Base-by-base conservation (phyloP, 2,797 vertebrate species). In the Acanthiza pusilla region DNA sequence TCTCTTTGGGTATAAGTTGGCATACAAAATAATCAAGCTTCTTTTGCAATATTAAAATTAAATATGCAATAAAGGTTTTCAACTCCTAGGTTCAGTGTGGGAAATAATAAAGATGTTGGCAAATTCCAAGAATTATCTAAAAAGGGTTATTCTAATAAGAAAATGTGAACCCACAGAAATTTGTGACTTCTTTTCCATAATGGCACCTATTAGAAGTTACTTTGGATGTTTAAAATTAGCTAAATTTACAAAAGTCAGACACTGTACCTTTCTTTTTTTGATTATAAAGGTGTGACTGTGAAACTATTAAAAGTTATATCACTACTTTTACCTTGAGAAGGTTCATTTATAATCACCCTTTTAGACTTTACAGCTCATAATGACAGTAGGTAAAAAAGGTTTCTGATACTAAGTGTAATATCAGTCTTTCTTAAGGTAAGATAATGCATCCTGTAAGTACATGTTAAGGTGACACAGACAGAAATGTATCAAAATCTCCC, bases 1-100 rank as follows among this genome's bases (percentile, higher is more conserved):
- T 89, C 80, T 93, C 73, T 92, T 78, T 66, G 50, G 63, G 42
- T 87, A 32, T 75, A 94, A 92, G 50, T 42, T 96, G 80, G 61
- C 74, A 80, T 77, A 51, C 47, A 78, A 63, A 86, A 26, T 89
- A 76, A 67, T 62, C 61, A 65, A 48, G 60, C n/a, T 82, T 30
- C 67, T 97, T 96, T 74, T 74, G 81, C 26, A 34, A 38, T 27
- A 48, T 77, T n/a, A 65, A 77, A 92, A 61, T 38, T 42, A 89
- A 84, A 36, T 29, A 50, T 4, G 5, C 42, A 47, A 14, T n/a
- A 48, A 84, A 70, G 21, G 6, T 81, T 85, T 80, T 70, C 47
- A 78, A 32, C 15, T 81, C 8, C 22, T 42, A 40, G 20, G 32
- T 85, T 82, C 23, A 48, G 8, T 1, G 1, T 58, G 43, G 58